These are phyloP conservation scores for Drosophila littoralis DNA, from an alignment of 1,140 invertebrate species.

Conservation along the genomic window DNA sequence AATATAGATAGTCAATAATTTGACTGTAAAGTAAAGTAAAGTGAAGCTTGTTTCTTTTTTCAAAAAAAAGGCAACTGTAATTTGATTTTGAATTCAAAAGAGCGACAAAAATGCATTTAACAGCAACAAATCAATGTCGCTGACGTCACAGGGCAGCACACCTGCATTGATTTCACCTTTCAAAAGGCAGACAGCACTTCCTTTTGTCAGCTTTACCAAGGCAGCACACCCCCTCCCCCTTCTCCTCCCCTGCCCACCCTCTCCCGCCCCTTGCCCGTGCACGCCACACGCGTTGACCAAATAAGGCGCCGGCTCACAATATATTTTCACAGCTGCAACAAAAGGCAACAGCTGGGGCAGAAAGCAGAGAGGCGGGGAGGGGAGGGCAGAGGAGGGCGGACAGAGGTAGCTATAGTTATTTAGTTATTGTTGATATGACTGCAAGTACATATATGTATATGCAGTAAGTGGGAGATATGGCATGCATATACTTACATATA, in stretches of 20 bases:
- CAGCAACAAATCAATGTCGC: constrained; percentile 21
- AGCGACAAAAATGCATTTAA: background rate
- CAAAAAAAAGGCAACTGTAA: background rate
- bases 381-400: background rate
- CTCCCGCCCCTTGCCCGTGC: background rate
- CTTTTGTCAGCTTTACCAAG: constrained; percentile 44
- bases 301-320: constrained; percentile 56
- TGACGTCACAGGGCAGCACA: constrained; percentile 58
- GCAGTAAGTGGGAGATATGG: constrained; percentile 1
- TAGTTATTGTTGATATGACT: constrained; percentile 14
- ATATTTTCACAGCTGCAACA: constrained; percentile 59
- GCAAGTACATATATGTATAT: background rate
- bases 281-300: constrained; percentile 38
- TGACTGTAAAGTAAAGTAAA: background rate
- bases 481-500: background rate
- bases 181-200: constrained; percentile 49
- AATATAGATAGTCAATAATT: no score
- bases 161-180: constrained; percentile 63
- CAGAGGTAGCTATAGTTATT: background rate
- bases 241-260: no score
- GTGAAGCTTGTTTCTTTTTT: no score
- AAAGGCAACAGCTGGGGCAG: constrained; percentile 2
- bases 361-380: background rate
- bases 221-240: background rate
- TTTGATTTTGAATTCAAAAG: background rate